These are phyloP conservation scores for Darevskia mixta DNA, from an alignment of 2,797 vertebrate species.

Conservation along the genomic window DNA sequence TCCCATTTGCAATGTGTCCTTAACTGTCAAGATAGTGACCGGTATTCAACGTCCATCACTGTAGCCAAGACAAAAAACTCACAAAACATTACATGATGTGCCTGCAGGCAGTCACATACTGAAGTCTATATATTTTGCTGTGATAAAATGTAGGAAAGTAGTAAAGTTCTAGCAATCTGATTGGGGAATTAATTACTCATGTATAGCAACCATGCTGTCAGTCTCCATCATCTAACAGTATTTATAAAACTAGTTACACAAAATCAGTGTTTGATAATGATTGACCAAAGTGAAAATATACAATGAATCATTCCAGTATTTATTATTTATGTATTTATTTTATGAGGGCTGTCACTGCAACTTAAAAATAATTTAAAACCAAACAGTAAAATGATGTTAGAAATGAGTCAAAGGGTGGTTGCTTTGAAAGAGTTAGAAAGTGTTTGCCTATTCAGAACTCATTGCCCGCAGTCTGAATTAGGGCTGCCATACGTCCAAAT, in stretches of 20 bases:
- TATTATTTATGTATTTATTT: neutral
- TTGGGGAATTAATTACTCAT: neutral
- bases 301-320: neutral
- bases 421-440: neutral
- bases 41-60: neutral
- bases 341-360: neutral
- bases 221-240: neutral
- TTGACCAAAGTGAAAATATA: neutral
- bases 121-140: neutral
- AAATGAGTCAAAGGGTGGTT: neutral
- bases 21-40: slow-evolving; percentile 3
- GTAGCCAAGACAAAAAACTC: neutral
- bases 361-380: neutral
- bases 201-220: neutral
- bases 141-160: neutral
- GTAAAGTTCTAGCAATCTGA: neutral
- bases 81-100: neutral
- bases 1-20: slow-evolving; percentile 10
- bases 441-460: neutral
- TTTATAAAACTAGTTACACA: neutral
- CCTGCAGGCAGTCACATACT: neutral
- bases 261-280: neutral
- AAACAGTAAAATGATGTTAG: neutral
- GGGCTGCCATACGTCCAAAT: too few species aligned
- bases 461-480: neutral